Percentiles rank a stretch among this genome's conserved stretches.
phyloP scores from a whole-genome alignment of 2,113 vertebrate genomes.

The Lepisosteus oculatus region DNA sequence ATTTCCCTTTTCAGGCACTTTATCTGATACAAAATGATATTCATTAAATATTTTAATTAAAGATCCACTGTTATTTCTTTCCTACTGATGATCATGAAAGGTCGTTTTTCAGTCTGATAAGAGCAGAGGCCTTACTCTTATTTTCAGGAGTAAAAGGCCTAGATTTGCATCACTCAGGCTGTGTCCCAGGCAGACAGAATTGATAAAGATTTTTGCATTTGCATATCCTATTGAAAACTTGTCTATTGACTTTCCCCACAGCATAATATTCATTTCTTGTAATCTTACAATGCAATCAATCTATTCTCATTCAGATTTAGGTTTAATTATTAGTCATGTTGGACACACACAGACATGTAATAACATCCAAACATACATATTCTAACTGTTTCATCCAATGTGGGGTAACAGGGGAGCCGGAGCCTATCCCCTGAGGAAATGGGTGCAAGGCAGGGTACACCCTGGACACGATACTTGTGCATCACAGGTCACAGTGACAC shows the following conservation, averaged over 20 bases:
- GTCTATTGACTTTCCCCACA: not conserved
- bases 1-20: no score
- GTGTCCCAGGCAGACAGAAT: constrained; percentile 12
- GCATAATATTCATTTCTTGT: not conserved
- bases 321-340: no score
- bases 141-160: not conserved
- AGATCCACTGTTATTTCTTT: not conserved
- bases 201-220: not conserved
- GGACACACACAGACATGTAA: no score
- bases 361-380: no score
- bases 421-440: no score
- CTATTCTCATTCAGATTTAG: no score
- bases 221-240: constrained; percentile 2
- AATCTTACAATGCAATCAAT: not conserved
- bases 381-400: no score
- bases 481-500: no score
- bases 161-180: not conserved
- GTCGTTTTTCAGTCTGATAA: not conserved
- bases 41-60: constrained; percentile 2
- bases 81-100: not conserved
- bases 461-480: no score
- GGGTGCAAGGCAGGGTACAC: no score
- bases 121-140: not conserved
- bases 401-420: no score
- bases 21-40: not conserved